Base-by-base conservation (phyloP, 2,888 invertebrate genomes). In the Serripes groenlandicus region DNA sequence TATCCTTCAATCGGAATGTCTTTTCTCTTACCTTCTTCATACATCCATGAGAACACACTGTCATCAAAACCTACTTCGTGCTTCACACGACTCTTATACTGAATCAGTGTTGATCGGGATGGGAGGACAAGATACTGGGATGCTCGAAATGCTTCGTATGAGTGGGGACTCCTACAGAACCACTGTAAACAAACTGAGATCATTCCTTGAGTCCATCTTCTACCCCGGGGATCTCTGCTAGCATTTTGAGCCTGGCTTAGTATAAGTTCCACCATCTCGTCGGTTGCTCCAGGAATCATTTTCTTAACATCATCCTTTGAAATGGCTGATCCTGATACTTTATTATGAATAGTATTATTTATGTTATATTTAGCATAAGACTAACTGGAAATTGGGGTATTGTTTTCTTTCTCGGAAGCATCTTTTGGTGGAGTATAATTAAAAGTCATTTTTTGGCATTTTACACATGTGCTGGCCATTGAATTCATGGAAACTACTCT, bases 21-120 rank as follows among this genome's bases (percentile, higher is more conserved):
- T 23, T 64, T 69, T 35, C 71, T 32, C 32, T 72, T 42, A 1
- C 82, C 87, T 54, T 88, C 84, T 21, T 64, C 28, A 49, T 52
- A 32, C 89, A 87, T 87, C 89, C 88, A 88, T 54, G 54, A 3
- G 7, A 83, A 76, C 18, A 73, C 49, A 3, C 62, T 15, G 5
- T 69, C 26, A 32, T 83, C 52, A 49, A 76, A 76, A 9, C 83
- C 79, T 35, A 56, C 56, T 5, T 70, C 52, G 18, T 83, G 83
- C 52, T 70, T 68, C 7, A 79, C 62, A 26, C 34, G 66, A 23
- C 64, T 83, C 52, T 83, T 83, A n/a, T 79, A 76, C 11, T 15
- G 21, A 42, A 83, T 56, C 0, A 83, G 69, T 11, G 64, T 71
- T 4, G 71, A 56, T 37, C 26, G 26, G 5, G 76, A 74, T 32